phyloP scores from a whole-genome alignment of 1,140 invertebrate genomes.

The Aphaenogaster floridana region DNA sequence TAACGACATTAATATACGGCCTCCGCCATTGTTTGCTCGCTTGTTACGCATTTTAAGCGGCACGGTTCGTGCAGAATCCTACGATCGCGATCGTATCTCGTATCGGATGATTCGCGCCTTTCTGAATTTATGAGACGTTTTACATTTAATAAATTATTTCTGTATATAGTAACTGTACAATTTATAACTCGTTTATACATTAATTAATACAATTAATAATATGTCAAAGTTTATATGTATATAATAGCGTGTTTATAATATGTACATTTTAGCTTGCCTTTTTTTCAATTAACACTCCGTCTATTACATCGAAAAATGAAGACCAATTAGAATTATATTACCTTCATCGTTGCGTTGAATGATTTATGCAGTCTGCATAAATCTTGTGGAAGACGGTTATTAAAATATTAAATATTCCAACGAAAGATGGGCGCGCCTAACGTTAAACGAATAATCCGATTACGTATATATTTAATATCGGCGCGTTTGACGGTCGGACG shows the following conservation, averaged over 20 bases:
- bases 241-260: neutral
- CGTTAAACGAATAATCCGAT: conserved; percentile 54
- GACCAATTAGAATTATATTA: conserved; percentile 49
- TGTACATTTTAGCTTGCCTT: neutral
- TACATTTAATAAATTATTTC: conserved; percentile 15
- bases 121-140: conserved; percentile 3
- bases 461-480: conserved; percentile 55
- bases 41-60: neutral
- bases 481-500: conserved; percentile 45
- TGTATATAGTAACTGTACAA: neutral
- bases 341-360: neutral
- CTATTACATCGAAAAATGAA: conserved; percentile 24
- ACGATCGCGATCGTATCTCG: neutral
- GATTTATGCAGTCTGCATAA: conserved; percentile 59
- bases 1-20: conserved; percentile 74
- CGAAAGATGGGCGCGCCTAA: conserved; percentile 37
- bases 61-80: neutral
- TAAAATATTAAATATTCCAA: conserved; percentile 59
- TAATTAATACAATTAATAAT: conserved; percentile 14
- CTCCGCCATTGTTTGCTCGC: conserved; percentile 1
- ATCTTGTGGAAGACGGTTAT: conserved; percentile 51
- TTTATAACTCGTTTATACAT: neutral
- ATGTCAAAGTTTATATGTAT: neutral
- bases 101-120: neutral
- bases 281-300: conserved; percentile 33